Evolutionary conservation across 2,113 vertebrate species (phyloP).

Genomic region (Poicephalus meyeri): DNA sequence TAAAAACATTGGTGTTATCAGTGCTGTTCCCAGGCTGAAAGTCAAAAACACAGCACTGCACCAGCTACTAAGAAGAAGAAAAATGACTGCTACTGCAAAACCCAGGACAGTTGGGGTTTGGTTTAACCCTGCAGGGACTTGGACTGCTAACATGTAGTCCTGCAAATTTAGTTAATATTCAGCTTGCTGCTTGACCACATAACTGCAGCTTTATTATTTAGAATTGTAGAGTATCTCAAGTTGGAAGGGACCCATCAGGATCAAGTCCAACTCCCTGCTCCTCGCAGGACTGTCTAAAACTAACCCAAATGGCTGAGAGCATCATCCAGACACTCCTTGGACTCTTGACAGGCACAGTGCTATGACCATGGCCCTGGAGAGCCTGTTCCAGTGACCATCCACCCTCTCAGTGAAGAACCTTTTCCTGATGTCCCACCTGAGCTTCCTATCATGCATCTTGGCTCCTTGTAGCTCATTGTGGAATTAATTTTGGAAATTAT

Average conservation of each 20-base stretch:
- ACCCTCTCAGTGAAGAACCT: background rate
- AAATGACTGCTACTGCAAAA: too few species aligned
- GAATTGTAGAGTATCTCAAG: background rate
- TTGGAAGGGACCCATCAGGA: background rate
- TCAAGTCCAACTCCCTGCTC: background rate
- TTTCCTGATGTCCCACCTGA: background rate
- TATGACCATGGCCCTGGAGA: background rate
- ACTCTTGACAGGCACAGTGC: background rate
- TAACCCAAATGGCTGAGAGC: background rate
- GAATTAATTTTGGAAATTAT: background rate
- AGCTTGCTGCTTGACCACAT: background rate
- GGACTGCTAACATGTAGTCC: background rate
- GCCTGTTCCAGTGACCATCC: background rate
- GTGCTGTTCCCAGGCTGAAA: too few species aligned
- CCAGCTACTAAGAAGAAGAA: too few species aligned
- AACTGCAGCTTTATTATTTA: background rate
- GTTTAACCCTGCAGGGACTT: background rate
- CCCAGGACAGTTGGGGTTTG: background rate
- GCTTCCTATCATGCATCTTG: background rate
- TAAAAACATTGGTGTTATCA: too few species aligned
- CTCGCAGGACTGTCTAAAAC: background rate
- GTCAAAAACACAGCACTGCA: too few species aligned
- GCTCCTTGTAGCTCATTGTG: background rate
- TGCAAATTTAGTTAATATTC: background rate
- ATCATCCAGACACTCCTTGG: accelerated